A percentile compares a stretch with the other conserved stretches of the same genome.
phyloP scores from a whole-genome alignment of 2,888 invertebrate species.

The Desoria tigrina region DNA sequence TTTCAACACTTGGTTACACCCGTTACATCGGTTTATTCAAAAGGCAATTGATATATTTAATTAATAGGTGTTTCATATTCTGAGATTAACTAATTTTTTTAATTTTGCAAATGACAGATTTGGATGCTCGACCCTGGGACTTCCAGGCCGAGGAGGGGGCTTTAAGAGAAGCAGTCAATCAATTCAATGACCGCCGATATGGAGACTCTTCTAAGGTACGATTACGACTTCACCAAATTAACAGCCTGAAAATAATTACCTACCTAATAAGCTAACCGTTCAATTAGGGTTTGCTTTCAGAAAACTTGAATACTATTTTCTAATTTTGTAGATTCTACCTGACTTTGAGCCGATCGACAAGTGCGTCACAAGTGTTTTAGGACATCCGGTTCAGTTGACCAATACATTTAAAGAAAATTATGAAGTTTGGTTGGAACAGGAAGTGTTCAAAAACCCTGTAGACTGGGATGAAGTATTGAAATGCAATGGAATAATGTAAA shows the following conservation, averaged over 20 bases:
- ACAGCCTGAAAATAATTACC: background rate
- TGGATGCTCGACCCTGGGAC: conserved; percentile 97
- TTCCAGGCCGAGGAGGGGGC: conserved; percentile 96
- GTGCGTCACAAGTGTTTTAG: conserved; percentile 78
- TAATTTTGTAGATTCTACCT: conserved; percentile 54
- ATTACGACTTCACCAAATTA: no score
- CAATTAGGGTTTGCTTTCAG: no score
- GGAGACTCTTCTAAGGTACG: conserved; percentile 58
- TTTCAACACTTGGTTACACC: no score
- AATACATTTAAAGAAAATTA: conserved; percentile 92
- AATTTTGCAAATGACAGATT: no score
- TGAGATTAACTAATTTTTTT: no score
- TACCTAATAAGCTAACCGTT: no score
- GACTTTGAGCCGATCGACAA: conserved; percentile 72
- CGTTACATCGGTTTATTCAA: no score
- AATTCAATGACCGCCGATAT: conserved; percentile 92
- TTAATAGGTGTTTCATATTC: no score
- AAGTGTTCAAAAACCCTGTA: conserved; percentile 80
- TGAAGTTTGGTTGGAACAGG: conserved; percentile 91
- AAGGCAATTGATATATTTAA: no score
- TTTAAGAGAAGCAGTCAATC: conserved; percentile 87
- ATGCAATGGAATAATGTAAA: conserved; percentile 26
- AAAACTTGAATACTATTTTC: no score
- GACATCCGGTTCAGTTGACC: conserved; percentile 76
- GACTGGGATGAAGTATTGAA: conserved; percentile 63